Evolutionary conservation across 2,113 vertebrate species (phyloP).

Genomic region (Cacatua alba): DNA sequence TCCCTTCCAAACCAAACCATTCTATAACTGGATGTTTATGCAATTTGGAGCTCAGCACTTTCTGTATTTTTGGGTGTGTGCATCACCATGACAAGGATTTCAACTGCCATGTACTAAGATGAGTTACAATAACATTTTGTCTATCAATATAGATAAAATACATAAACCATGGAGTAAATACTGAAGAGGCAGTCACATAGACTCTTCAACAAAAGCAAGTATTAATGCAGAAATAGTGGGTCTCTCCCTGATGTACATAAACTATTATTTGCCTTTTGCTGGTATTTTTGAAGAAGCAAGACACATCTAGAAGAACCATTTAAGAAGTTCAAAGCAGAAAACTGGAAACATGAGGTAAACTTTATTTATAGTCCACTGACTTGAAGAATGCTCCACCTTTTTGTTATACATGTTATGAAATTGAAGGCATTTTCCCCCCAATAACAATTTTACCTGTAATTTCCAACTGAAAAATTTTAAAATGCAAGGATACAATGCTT

Average conservation of each 20-base stretch:
- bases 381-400: neutral
- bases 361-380: neutral
- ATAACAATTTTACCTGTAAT: neutral
- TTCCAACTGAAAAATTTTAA: neutral
- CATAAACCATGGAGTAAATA: neutral
- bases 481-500: neutral
- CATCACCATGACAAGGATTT: neutral
- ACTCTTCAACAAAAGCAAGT: neutral
- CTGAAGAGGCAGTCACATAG: neutral
- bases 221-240: neutral
- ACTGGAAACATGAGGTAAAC: slow-evolving; percentile 17
- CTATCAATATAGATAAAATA: neutral
- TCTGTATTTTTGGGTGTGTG: neutral
- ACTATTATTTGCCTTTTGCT: neutral
- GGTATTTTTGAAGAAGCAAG: slow-evolving; percentile 30
- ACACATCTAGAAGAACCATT: slow-evolving; percentile 22
- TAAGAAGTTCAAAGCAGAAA: slow-evolving; percentile 3
- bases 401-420: neutral
- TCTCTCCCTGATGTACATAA: neutral
- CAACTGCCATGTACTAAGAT: neutral
- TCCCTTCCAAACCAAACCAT: neutral
- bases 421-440: neutral
- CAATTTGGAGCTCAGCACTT: neutral
- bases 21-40: neutral
- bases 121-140: neutral